phyloP scores from a whole-genome alignment of 1,140 invertebrate genomes.

The Hylaeus volcanicus region DNA sequence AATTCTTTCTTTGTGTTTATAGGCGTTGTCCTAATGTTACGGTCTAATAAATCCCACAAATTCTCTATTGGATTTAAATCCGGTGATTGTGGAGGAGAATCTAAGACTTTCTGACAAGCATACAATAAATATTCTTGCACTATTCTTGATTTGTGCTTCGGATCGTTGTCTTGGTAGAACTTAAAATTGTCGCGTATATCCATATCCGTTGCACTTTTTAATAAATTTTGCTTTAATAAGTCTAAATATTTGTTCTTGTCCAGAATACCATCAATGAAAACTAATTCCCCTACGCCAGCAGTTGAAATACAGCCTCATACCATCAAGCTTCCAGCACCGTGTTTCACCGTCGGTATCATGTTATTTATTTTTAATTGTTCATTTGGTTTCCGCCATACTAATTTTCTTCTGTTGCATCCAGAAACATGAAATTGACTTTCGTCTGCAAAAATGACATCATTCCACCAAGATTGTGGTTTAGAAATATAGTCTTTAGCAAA shows the following conservation, averaged over 20 bases:
- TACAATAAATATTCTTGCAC: not conserved
- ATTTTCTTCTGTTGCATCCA: no score
- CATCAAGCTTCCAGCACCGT: no score
- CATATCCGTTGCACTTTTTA: not conserved
- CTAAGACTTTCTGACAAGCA: not conserved
- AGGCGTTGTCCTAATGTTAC: not conserved
- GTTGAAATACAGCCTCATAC: no score
- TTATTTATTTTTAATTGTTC: no score
- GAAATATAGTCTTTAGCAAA: not conserved
- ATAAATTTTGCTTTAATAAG: not conserved
- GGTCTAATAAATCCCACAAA: not conserved
- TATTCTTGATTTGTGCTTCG: not conserved
- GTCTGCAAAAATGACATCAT: not conserved
- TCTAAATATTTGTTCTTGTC: not conserved
- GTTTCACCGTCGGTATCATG: no score
- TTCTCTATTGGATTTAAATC: slow-evolving; percentile 4
- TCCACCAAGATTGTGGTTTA: not conserved
- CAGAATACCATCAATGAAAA: not conserved
- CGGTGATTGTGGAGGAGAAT: not conserved
- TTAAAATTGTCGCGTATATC: not conserved
- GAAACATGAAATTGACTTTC: no score
- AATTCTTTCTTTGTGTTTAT: not conserved
- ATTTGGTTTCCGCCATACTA: no score
- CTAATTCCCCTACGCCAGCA: no score
- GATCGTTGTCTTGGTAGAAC: not conserved